These are phyloP conservation scores for Hypomesus transpacificus DNA, from an alignment of 2,113 vertebrate genomes.

Conservation along the genomic window DNA sequence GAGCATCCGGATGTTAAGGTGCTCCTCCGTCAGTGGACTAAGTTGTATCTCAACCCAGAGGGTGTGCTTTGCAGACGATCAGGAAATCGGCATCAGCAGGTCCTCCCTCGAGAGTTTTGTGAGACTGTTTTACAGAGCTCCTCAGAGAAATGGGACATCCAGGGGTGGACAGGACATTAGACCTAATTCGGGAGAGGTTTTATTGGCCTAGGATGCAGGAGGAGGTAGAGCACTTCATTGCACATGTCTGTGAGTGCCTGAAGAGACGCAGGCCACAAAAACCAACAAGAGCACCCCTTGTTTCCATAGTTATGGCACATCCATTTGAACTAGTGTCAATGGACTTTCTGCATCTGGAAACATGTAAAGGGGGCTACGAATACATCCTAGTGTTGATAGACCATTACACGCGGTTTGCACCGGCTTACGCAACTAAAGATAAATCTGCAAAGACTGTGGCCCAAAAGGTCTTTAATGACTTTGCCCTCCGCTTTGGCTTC, in stretches of 20 bases:
- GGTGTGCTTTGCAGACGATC: neutral
- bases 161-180: conserved; percentile 4
- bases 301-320: neutral
- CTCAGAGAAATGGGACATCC: conserved; percentile 9
- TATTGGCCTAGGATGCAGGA: conserved; percentile 11
- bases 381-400: conserved; percentile 4
- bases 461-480: conserved; percentile 16
- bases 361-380: neutral
- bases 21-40: neutral
- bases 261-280: conserved; percentile 2
- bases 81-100: neutral
- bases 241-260: conserved; percentile 12
- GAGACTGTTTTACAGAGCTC: neutral
- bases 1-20: no score
- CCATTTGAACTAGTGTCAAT: neutral
- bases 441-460: conserved; percentile 1
- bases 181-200: conserved; percentile 13
- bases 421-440: conserved; percentile 10
- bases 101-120: neutral
- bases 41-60: neutral
- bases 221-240: conserved; percentile 13
- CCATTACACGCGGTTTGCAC: neutral
- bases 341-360: conserved; percentile 14
- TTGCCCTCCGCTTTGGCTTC: conserved; percentile 11
- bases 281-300: neutral